phyloP scores from a whole-genome alignment of 1,140 invertebrate species.

The Lepidurus packardi region DNA sequence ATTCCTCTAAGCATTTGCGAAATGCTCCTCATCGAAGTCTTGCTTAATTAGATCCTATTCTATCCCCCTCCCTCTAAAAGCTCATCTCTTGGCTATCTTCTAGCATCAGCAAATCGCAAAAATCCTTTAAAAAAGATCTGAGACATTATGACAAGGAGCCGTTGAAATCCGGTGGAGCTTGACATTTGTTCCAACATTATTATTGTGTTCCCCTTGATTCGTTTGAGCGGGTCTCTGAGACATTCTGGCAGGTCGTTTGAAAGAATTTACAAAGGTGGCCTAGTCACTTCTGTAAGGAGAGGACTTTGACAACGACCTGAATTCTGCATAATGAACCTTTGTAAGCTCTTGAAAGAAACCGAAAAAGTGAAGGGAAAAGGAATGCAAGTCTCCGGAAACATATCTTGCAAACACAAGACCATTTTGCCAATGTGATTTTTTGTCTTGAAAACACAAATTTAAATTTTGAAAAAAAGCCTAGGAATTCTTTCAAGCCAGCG shows the following conservation, averaged over 20 bases:
- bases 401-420: slow-evolving; percentile 15
- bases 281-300: slow-evolving; percentile 6
- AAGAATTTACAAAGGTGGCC: background rate
- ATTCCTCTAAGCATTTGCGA: slow-evolving; percentile 8
- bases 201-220: background rate
- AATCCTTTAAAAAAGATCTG: too few relatives aligned
- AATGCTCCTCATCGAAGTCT: background rate
- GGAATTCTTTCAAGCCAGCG: background rate
- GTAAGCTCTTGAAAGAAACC: background rate
- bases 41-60: too few relatives aligned
- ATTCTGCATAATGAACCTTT: background rate
- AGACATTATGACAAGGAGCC: too few relatives aligned
- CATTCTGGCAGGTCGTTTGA: background rate
- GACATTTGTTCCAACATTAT: too few relatives aligned
- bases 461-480: background rate
- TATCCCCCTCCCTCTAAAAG: too few relatives aligned
- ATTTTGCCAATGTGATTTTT: slow-evolving; percentile 10
- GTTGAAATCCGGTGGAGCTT: too few relatives aligned
- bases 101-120: too few relatives aligned
- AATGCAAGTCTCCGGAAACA: background rate
- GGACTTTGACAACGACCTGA: background rate
- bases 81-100: too few relatives aligned
- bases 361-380: background rate
- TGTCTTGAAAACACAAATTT: background rate
- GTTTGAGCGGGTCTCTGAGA: background rate